Percentiles rank a stretch among this genome's conserved stretches.
Conservation (phyloP, 2,113 vertebrate species). For the Melanerpes formicivorus region DNA sequence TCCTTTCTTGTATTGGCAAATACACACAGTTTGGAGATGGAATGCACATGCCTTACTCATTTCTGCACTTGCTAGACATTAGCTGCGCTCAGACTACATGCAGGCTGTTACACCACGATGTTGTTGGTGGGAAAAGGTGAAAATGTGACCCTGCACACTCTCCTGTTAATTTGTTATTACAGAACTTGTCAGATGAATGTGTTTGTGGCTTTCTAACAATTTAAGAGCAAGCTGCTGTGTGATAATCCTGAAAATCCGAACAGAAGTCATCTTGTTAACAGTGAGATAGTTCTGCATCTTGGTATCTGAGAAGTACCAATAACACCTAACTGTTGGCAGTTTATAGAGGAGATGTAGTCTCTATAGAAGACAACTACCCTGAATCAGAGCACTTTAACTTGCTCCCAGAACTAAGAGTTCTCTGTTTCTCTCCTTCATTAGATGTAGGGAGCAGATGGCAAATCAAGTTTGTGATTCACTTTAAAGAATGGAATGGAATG, state of each 20-base stretch:
- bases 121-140: background rate
- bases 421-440: background rate
- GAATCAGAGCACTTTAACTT: background rate
- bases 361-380: background rate
- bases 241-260: background rate
- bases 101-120: rapidly evolving
- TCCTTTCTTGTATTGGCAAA: background rate
- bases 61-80: background rate
- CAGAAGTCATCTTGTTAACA: rapidly evolving
- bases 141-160: background rate
- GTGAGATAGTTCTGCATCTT: background rate
- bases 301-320: background rate
- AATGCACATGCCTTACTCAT: background rate
- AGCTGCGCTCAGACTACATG: background rate
- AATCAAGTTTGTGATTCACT: background rate
- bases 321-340: background rate
- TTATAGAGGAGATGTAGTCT: background rate
- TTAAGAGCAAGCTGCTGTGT: background rate
- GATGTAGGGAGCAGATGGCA: background rate
- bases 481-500: background rate
- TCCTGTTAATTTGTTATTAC: background rate
- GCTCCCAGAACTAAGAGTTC: background rate
- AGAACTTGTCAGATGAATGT: background rate
- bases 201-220: background rate
- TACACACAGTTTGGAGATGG: background rate